Percentiles rank a stretch among this genome's conserved stretches.
phyloP scores from a whole-genome alignment of 37 sponge, comb jelly and placozoan species.

The Spongilla lacustris region DNA sequence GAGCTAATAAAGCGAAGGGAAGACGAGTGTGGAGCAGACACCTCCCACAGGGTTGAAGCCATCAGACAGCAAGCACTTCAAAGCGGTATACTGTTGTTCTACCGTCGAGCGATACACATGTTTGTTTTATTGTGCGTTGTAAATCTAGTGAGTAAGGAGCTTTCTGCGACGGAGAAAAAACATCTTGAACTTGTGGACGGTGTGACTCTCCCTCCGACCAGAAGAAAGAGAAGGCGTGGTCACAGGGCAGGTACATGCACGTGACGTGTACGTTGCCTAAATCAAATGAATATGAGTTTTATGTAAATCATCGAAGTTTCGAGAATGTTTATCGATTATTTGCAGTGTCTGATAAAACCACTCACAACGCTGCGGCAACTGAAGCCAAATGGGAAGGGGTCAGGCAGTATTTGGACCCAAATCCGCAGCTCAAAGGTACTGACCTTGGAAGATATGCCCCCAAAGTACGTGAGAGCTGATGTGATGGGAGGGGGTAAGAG shows the following conservation, averaged over 20 bases:
- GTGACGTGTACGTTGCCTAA: too few species aligned
- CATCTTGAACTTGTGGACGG: constrained; percentile 22
- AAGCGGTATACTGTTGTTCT: constrained; percentile 3
- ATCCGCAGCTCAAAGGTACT: constrained; percentile 66
- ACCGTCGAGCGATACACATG: neutral
- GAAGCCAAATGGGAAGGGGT: constrained; percentile 52
- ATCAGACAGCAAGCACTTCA: constrained; percentile 24
- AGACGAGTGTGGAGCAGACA: neutral
- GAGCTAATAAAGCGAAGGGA: constrained; percentile 32
- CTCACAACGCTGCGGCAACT: too few species aligned
- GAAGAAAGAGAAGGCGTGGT: constrained; percentile 7
- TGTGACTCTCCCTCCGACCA: neutral
- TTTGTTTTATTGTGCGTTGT: neutral
- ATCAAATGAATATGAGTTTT: too few species aligned
- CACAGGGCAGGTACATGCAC: too few species aligned
- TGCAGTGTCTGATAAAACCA: neutral
- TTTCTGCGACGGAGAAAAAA: constrained; percentile 23
- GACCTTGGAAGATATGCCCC: constrained; percentile 22
- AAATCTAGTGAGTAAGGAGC: constrained; percentile 25
- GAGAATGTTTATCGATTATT: neutral
- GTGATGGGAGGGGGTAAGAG: neutral
- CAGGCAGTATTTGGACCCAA: constrained; percentile 64
- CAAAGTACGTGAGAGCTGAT: constrained; percentile 22
- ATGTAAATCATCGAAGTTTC: too few species aligned
- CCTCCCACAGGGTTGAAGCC: neutral